phyloP scores from a whole-genome alignment of 2,888 invertebrate genomes.

The Lasioglossum malachurum region DNA sequence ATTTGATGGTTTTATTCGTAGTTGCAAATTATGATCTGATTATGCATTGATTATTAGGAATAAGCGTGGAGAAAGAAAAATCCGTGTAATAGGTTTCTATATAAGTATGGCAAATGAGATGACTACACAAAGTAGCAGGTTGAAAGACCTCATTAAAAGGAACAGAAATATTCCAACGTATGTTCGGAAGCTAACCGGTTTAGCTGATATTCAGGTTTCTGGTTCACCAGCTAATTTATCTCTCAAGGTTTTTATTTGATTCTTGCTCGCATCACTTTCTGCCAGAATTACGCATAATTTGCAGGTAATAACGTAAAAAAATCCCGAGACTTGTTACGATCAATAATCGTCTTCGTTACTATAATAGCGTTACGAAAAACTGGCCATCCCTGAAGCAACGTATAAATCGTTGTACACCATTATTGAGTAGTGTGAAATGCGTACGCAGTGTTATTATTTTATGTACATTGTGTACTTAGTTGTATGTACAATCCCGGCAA shows the following conservation, averaged over 20 bases:
- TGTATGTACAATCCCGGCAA: not conserved
- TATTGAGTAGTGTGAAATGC: conserved; percentile 13
- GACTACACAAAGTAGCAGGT: conserved; percentile 1
- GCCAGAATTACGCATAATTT: conserved; percentile 14
- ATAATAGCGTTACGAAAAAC: not conserved
- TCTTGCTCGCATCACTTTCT: conserved; percentile 14
- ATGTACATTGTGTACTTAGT: conserved; percentile 12
- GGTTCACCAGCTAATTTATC: conserved; percentile 28
- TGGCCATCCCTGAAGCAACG: not conserved
- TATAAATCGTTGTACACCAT: conserved; percentile 18
- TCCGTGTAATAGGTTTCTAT: not conserved
- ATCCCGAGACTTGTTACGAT: not conserved
- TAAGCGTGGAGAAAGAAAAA: not conserved
- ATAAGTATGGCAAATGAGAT: not conserved
- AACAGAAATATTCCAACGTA: conserved; percentile 36
- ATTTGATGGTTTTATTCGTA: not conserved
- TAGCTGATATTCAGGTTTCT: conserved; percentile 29
- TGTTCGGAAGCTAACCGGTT: conserved; percentile 45
- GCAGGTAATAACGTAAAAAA: conserved; percentile 12
- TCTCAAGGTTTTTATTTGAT: not conserved
- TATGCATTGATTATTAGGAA: not conserved
- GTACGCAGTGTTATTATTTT: conserved; percentile 7
- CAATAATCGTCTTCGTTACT: conserved; percentile 5
- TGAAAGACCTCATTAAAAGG: conserved; percentile 23
- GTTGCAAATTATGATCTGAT: not conserved